Percentiles rank a stretch among this genome's conserved stretches.
Conservation (phyloP, 1,140 invertebrate genomes). For the Tetragnatha versicolor region DNA sequence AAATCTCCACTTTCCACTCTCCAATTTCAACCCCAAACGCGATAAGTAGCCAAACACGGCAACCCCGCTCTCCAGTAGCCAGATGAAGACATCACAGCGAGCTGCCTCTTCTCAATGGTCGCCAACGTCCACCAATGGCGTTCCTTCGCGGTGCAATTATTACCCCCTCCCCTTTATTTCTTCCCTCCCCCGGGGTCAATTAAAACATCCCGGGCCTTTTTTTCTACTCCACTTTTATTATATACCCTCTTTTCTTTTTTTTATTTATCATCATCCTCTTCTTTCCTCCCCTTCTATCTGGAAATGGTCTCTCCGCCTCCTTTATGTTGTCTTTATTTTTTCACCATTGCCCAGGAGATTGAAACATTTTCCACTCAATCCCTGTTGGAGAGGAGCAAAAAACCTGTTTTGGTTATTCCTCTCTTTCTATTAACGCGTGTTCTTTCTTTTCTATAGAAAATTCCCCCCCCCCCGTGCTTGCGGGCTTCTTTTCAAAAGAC, state of each 20-base stretch:
- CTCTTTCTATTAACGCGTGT: constrained; percentile 22
- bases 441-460: constrained; percentile 21
- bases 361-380: constrained; percentile 54
- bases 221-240: constrained; percentile 33
- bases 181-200: constrained; percentile 40
- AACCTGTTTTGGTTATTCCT: constrained; percentile 47
- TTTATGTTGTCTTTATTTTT: constrained; percentile 44
- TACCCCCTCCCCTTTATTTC: neutral
- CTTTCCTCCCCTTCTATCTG: neutral
- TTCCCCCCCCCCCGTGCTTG: too few relatives aligned
- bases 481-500: too few relatives aligned
- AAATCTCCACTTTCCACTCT: too few relatives aligned
- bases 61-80: constrained; percentile 23
- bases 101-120: constrained; percentile 41
- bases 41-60: neutral
- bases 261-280: neutral
- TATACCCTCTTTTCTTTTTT: neutral
- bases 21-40: neutral
- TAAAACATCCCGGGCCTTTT: constrained; percentile 50
- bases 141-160: constrained; percentile 11
- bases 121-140: constrained; percentile 42
- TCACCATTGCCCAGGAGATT: constrained; percentile 31
- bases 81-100: constrained; percentile 50
- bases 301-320: constrained; percentile 34
- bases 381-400: constrained; percentile 21